Evolutionary conservation across 1,140 invertebrate species (phyloP).

Genomic region (Probaryconus sp.): DNA sequence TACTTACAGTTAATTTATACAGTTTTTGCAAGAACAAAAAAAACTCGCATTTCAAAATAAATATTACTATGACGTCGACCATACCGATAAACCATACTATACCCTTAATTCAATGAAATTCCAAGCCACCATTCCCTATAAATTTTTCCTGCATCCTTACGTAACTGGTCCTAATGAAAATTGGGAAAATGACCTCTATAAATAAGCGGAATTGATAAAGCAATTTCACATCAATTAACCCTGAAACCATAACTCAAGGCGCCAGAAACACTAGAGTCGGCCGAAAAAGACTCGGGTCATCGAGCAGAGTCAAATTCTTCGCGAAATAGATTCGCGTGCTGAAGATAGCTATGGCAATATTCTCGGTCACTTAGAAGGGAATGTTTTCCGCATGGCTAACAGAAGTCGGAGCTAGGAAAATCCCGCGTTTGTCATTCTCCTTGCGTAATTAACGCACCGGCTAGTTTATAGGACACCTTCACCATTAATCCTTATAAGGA

Average conservation of each 20-base stretch:
- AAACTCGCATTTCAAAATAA: too few relatives aligned
- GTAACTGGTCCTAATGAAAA: too few relatives aligned
- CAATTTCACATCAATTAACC: conserved; percentile 53
- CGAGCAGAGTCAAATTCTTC: conserved; percentile 55
- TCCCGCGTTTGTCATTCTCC: conserved; percentile 10
- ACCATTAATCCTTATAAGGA: conserved; percentile 28
- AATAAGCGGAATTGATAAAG: too few relatives aligned
- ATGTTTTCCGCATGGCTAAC: conserved; percentile 47
- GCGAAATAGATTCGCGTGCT: conserved; percentile 44
- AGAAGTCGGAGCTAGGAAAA: conserved; percentile 25
- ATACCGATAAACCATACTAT: too few relatives aligned
- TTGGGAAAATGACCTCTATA: too few relatives aligned
- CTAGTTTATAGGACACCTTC: conserved; percentile 16
- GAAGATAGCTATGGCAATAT: conserved; percentile 38
- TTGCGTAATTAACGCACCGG: conserved; percentile 44
- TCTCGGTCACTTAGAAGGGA: conserved; percentile 29
- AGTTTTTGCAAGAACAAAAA: too few relatives aligned
- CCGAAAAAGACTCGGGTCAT: conserved; percentile 44
- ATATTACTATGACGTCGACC: too few relatives aligned
- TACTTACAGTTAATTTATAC: too few relatives aligned
- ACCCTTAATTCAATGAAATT: too few relatives aligned
- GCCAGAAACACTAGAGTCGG: conserved; percentile 11
- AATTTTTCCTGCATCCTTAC: too few relatives aligned
- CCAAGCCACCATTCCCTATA: too few relatives aligned
- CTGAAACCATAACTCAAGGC: conserved; percentile 45